phyloP scores from a whole-genome alignment of 64 coral and sea anemone species.

The Stylophora pistillata region DNA sequence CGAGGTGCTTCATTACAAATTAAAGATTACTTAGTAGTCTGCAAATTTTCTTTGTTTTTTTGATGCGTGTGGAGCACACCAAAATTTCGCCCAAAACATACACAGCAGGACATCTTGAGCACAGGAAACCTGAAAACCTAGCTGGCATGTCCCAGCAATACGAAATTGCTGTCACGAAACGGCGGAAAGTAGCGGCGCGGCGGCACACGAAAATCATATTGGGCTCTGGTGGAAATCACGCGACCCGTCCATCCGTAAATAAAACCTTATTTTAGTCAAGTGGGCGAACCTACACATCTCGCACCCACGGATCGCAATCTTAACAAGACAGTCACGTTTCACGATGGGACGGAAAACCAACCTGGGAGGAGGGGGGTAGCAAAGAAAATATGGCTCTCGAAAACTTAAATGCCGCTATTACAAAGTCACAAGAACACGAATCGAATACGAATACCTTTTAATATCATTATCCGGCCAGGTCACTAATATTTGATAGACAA shows the following conservation, averaged over 20 bases:
- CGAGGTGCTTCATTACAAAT: background rate
- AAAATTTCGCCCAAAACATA: background rate
- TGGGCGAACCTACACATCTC: background rate
- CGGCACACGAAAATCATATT: background rate
- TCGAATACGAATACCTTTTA: no score
- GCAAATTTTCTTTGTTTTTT: background rate
- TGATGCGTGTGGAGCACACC: background rate
- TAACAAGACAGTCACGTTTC: no score
- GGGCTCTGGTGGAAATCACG: background rate
- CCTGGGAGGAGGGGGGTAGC: no score
- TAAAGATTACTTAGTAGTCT: background rate
- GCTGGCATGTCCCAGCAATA: background rate
- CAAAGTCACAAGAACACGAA: no score
- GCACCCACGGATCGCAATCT: background rate
- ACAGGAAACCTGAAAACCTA: background rate
- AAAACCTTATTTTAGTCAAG: background rate
- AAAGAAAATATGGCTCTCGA: no score
- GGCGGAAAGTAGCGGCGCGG: background rate
- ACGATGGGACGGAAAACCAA: no score
- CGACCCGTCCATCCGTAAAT: background rate
- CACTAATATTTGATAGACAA: no score
- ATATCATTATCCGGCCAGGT: no score
- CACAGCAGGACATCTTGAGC: background rate
- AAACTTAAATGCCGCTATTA: no score
- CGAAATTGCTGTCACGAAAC: no score